These are phyloP conservation scores for Schlechtendalia chinensis DNA, from an alignment of 1,140 invertebrate genomes.

Conservation along the genomic window DNA sequence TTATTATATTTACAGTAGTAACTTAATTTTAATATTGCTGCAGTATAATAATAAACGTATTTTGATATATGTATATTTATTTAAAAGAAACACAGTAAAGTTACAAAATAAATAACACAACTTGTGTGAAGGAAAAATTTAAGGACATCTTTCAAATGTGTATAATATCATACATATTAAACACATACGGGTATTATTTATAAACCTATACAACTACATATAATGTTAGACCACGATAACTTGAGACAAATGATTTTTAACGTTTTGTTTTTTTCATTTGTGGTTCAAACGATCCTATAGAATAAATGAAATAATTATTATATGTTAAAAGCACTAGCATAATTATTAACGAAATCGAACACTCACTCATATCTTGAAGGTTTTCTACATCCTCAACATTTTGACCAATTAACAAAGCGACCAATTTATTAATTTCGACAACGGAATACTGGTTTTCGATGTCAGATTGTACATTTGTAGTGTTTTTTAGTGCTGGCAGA, in stretches of 20 bases:
- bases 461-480: neutral
- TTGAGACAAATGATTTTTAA: neutral
- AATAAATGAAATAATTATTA: neutral
- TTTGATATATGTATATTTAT: too few species aligned
- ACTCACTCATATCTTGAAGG: slow-evolving; percentile 35
- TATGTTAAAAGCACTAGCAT: too few species aligned
- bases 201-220: too few species aligned
- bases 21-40: too few species aligned
- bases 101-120: slow-evolving; percentile 26
- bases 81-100: neutral
- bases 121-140: slow-evolving; percentile 10
- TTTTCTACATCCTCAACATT: slow-evolving; percentile 18
- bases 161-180: neutral
- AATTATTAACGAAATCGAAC: neutral
- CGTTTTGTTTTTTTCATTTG: neutral
- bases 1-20: too few species aligned
- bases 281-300: slow-evolving; percentile 2
- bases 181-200: neutral
- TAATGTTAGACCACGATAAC: neutral
- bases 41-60: too few species aligned
- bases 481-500: neutral
- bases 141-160: neutral
- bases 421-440: slow-evolving; percentile 2
- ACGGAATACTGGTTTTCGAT: neutral
- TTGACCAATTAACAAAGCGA: slow-evolving; percentile 20